Evolutionary conservation across 2,113 vertebrate species (phyloP).

Genomic region (Peromyscus californicus): DNA sequence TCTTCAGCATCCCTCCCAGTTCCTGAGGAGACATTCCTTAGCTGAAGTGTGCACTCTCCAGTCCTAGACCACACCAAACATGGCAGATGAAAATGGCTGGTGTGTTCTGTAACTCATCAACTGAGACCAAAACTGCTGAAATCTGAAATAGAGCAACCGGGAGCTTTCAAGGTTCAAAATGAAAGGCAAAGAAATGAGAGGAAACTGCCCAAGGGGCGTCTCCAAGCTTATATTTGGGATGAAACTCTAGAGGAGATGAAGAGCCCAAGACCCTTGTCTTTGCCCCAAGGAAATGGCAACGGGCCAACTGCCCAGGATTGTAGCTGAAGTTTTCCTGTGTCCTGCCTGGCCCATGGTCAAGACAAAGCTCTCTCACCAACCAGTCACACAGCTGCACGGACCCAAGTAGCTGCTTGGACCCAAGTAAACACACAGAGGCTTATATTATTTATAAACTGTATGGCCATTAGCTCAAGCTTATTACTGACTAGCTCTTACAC

Average conservation of each 20-base stretch:
- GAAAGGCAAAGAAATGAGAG: constrained; percentile 40
- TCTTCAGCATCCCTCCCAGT: constrained; percentile 49
- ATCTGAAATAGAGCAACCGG: background rate
- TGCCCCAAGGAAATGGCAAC: background rate
- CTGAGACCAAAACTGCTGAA: constrained; percentile 55
- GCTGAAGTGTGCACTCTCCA: constrained; percentile 68
- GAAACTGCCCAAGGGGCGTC: background rate
- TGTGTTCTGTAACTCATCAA: constrained; percentile 54
- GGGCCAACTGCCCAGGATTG: background rate
- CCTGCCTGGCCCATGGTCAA: too few species aligned
- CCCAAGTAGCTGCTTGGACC: too few species aligned
- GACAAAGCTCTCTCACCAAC: too few species aligned
- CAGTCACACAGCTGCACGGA: too few species aligned
- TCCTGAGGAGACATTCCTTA: constrained; percentile 71
- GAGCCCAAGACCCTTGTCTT: background rate
- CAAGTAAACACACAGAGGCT: too few species aligned
- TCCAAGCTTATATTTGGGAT: background rate
- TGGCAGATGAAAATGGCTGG: constrained; percentile 67
- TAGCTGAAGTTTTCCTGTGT: too few species aligned
- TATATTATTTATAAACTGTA: too few species aligned
- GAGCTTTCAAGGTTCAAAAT: constrained; percentile 19
- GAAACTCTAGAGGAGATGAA: background rate
- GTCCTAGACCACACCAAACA: constrained; percentile 17
- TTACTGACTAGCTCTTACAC: too few species aligned
- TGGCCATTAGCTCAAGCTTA: too few species aligned